phyloP scores from a whole-genome alignment of 2,797 vertebrate species.

The Helarctos malayanus region DNA sequence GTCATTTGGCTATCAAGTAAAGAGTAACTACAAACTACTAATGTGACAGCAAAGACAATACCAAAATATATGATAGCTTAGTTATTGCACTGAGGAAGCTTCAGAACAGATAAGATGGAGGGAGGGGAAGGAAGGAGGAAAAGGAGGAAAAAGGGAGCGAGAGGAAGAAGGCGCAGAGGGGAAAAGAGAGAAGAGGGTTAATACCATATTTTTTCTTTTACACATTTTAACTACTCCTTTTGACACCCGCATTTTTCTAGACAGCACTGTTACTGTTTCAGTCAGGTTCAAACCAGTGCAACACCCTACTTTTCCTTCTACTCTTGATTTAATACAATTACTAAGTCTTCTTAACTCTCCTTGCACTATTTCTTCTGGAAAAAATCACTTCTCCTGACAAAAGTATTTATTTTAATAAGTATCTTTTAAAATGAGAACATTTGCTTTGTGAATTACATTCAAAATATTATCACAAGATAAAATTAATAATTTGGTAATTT shows the following conservation, averaged over 20 bases:
- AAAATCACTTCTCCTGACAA: neutral
- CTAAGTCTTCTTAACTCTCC: neutral
- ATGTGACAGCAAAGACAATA: neutral
- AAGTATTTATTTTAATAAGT: constrained; percentile 10
- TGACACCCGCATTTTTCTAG: neutral
- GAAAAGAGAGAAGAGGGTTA: neutral
- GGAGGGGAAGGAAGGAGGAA: neutral
- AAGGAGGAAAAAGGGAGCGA: neutral
- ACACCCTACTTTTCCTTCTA: neutral
- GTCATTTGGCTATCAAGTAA: neutral
- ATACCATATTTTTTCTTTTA: neutral
- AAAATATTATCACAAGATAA: constrained; percentile 21
- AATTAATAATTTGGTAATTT: constrained; percentile 14
- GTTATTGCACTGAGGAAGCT: neutral
- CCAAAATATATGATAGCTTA: neutral
- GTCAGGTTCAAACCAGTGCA: neutral
- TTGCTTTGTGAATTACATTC: neutral
- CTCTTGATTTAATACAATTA: neutral
- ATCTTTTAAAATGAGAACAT: constrained; percentile 9
- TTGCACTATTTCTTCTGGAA: neutral
- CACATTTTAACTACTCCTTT: neutral
- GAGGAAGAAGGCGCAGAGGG: too few relatives aligned
- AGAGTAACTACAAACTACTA: neutral
- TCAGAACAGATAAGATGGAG: neutral
- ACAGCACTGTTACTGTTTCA: neutral